Evolutionary conservation across 2,113 vertebrate species (phyloP).

Genomic region (Harpagus bidentatus): DNA sequence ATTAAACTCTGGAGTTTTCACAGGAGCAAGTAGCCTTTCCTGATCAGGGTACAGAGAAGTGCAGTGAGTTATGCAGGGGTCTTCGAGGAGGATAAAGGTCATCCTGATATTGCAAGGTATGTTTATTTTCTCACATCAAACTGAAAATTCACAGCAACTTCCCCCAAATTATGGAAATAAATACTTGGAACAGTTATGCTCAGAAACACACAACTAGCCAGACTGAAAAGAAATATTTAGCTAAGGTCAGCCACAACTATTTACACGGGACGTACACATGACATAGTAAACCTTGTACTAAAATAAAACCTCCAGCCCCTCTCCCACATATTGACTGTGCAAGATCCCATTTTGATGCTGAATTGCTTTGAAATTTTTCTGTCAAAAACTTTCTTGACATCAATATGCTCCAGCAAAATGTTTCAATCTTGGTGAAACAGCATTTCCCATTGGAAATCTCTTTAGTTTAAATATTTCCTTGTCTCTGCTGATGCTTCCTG

Average conservation of each 20-base stretch:
- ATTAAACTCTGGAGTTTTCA: neutral
- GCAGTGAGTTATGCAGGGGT: neutral
- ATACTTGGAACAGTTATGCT: fast-evolving
- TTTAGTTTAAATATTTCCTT: neutral
- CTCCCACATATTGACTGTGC: neutral
- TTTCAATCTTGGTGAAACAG: neutral
- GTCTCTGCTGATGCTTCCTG: neutral
- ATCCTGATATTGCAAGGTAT: neutral
- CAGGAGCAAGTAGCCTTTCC: neutral
- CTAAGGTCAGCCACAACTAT: neutral
- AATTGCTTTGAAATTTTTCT: neutral
- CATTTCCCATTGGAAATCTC: neutral
- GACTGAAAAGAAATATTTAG: neutral
- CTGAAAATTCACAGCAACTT: neutral
- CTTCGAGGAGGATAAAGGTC: neutral
- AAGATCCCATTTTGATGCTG: neutral
- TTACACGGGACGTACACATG: neutral
- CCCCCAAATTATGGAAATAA: neutral
- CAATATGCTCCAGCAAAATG: neutral
- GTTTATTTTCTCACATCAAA: neutral
- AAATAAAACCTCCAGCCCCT: neutral
- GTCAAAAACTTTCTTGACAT: neutral
- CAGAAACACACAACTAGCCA: neutral
- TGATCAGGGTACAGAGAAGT: fast-evolving
- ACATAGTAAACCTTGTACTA: neutral